Evolutionary conservation across 53 echinoderm and acorn worm genomes (phyloP).

Genomic region (Crossaster papposus): DNA sequence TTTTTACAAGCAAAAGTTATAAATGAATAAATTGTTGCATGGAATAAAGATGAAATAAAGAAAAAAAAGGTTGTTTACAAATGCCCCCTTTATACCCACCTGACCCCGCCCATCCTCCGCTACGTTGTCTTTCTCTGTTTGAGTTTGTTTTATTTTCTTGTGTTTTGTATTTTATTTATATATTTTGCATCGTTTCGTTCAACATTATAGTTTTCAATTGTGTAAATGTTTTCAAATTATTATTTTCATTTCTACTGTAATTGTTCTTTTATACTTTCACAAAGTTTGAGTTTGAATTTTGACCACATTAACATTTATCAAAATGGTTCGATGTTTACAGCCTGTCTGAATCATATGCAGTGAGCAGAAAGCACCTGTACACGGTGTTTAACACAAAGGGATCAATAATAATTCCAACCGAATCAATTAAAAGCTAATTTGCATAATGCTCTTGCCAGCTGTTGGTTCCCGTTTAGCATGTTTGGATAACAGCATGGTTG

Average conservation of each 20-base stretch:
- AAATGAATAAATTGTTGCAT: not conserved
- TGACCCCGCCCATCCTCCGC: not conserved
- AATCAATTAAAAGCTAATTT: constrained; percentile 7
- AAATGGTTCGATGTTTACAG: not conserved
- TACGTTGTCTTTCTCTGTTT: not conserved
- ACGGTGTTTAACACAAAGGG: not conserved
- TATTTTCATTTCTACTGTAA: no score
- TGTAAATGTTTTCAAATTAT: not conserved
- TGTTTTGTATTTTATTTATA: not conserved
- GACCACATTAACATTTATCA: not conserved
- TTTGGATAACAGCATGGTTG: not conserved
- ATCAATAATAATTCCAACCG: not conserved
- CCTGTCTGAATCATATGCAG: not conserved
- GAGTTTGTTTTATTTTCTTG: not conserved
- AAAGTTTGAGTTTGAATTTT: not conserved
- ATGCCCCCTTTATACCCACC: not conserved
- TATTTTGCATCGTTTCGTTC: not conserved
- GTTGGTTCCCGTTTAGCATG: not conserved
- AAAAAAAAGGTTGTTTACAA: not conserved
- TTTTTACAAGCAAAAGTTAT: not conserved
- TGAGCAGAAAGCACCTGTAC: not conserved
- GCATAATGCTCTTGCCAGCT: not conserved
- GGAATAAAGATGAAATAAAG: constrained; percentile 1
- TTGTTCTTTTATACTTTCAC: not conserved
- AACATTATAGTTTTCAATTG: not conserved